Evolutionary conservation across 2,113 vertebrate species (phyloP).

Genomic region (Podarcis cretensis): DNA sequence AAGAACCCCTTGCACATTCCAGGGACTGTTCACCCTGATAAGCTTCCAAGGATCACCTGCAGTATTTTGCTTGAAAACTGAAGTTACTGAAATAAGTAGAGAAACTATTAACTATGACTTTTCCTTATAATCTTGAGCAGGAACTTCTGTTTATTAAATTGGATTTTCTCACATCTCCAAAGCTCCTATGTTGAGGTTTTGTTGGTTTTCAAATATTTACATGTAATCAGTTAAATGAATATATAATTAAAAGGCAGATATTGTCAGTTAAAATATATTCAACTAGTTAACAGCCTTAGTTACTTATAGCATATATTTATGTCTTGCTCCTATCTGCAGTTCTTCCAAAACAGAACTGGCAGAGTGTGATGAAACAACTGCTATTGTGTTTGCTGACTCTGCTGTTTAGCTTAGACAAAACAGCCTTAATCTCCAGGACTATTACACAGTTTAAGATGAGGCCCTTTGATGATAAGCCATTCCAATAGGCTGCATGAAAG

Average conservation of each 20-base stretch:
- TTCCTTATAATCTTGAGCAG: too few species aligned
- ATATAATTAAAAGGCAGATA: background rate
- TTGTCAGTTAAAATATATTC: background rate
- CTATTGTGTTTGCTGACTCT: background rate
- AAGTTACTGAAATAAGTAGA: background rate
- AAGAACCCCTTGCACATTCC: background rate
- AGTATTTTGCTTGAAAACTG: background rate
- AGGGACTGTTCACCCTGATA: background rate
- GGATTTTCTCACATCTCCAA: background rate
- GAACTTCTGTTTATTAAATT: background rate
- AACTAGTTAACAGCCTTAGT: background rate
- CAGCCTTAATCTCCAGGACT: slow-evolving; percentile 4
- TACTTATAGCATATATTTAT: background rate
- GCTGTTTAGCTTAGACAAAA: background rate
- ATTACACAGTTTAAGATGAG: background rate
- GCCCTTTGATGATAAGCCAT: slow-evolving; percentile 1
- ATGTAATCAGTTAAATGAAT: background rate
- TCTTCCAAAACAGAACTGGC: background rate
- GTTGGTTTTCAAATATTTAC: background rate
- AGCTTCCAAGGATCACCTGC: background rate
- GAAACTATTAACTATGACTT: background rate
- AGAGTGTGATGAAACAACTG: background rate
- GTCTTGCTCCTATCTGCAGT: background rate
- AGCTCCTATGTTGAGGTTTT: background rate
- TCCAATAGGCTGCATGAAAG: background rate